A percentile compares a stretch with the other conserved stretches of the same genome.
These are phyloP conservation scores for Megaceryle maxima DNA, from an alignment of 2,113 vertebrate genomes.

Conservation along the genomic window DNA sequence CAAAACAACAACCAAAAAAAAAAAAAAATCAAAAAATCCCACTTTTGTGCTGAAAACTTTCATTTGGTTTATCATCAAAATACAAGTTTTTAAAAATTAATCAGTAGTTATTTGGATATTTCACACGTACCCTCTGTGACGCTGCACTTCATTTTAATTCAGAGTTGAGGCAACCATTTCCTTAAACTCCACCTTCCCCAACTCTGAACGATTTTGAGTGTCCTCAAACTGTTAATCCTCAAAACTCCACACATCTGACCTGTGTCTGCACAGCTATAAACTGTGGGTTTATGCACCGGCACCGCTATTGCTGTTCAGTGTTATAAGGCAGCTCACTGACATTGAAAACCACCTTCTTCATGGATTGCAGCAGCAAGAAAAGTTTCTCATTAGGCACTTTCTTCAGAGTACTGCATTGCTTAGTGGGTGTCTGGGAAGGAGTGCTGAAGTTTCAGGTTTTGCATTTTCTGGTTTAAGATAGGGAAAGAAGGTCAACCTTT, in stretches of 20 bases:
- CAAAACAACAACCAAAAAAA: no score
- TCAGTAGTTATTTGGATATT: background rate
- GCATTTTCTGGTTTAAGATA: background rate
- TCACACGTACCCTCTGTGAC: background rate
- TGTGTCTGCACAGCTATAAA: background rate
- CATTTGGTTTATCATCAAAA: background rate
- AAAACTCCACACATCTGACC: background rate
- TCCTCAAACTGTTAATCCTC: background rate
- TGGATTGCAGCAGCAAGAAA: background rate
- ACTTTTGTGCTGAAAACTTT: background rate
- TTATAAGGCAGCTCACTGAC: background rate
- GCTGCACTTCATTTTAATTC: background rate
- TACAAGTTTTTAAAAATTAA: background rate
- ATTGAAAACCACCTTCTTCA: conserved; percentile 28
- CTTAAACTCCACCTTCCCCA: background rate
- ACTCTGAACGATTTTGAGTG: background rate
- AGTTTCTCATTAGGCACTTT: conserved; percentile 28
- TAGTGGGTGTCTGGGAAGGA: conserved; percentile 27
- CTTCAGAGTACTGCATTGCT: background rate
- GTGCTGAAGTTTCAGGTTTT: conserved; percentile 17
- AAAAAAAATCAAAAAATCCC: background rate
- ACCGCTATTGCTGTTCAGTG: background rate
- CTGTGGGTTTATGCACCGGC: background rate
- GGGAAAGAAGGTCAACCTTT: conserved; percentile 14
- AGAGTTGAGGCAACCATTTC: background rate